Percentiles rank a stretch among this genome's conserved stretches.
phyloP scores from a whole-genome alignment of 2,797 vertebrate species.

The Semaprochilodus insignis region DNA sequence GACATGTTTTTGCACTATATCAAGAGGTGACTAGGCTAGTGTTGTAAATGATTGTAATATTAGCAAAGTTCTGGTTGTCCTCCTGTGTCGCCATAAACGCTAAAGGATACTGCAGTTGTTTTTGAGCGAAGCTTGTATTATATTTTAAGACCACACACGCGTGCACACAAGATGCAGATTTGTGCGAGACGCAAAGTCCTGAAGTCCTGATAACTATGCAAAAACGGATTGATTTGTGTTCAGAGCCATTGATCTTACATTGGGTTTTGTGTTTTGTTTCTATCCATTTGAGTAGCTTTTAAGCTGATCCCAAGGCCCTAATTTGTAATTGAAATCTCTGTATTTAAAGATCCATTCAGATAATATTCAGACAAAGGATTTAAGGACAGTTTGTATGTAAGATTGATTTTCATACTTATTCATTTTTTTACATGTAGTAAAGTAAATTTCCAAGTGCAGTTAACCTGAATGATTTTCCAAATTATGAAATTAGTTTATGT shows the following conservation, averaged over 20 bases:
- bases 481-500: not conserved
- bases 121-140: constrained; percentile 10
- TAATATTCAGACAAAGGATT: not conserved
- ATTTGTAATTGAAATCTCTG: not conserved
- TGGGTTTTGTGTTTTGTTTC: constrained; percentile 33
- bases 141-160: constrained; percentile 7
- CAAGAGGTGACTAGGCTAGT: constrained; percentile 34
- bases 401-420: not conserved
- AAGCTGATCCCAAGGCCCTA: not conserved
- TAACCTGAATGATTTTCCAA: not conserved
- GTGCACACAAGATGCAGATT: constrained; percentile 3
- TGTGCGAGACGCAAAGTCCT: constrained; percentile 9
- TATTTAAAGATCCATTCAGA: not conserved
- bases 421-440: not conserved
- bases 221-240: constrained; percentile 35
- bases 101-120: constrained; percentile 32
- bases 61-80: constrained; percentile 26
- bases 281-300: constrained; percentile 14
- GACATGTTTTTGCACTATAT: constrained; percentile 81
- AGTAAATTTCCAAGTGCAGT: not conserved
- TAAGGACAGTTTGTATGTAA: not conserved
- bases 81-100: constrained; percentile 17
- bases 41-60: constrained; percentile 33
- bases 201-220: constrained; percentile 57
- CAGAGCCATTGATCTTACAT: constrained; percentile 16